phyloP scores from a whole-genome alignment of 2,888 invertebrate genomes.

The Drosophila mettleri region DNA sequence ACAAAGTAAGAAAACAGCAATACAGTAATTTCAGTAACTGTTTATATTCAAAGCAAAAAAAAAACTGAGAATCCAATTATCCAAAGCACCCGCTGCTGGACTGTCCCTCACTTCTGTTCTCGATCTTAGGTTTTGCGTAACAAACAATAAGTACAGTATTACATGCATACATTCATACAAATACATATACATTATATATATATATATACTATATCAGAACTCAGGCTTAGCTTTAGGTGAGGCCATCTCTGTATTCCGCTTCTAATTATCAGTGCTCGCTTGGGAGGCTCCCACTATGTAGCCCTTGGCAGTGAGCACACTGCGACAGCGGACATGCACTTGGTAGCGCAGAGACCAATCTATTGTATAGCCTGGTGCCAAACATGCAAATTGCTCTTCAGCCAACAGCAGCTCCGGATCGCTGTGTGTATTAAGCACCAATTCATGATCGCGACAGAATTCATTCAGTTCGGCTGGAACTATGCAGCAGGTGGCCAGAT shows the following conservation, averaged over 20 bases:
- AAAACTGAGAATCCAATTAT: constrained; percentile 54
- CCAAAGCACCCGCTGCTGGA: constrained; percentile 27
- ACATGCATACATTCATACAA: constrained; percentile 40
- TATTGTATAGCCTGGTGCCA: constrained; percentile 86
- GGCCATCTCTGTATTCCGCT: constrained; percentile 2
- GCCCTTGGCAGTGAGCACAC: constrained; percentile 95
- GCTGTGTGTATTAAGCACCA: constrained; percentile 97
- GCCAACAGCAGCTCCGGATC: constrained; percentile 90
- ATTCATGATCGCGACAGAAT: constrained; percentile 95
- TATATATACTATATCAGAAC: constrained; percentile 47
- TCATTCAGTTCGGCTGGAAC: constrained; percentile 95
- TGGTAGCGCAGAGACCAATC: constrained; percentile 95
- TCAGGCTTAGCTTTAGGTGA: constrained; percentile 51
- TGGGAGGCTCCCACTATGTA: constrained; percentile 88
- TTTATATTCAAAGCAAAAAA: constrained; percentile 58
- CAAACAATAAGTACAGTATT: constrained; percentile 74
- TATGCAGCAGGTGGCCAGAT: constrained; percentile 96
- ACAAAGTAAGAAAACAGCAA: constrained; percentile 8
- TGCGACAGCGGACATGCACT: constrained; percentile 95
- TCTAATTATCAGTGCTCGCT: constrained; percentile 39
- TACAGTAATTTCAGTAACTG: constrained; percentile 50
- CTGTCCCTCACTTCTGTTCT: constrained; percentile 30
- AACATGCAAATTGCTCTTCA: constrained; percentile 86
- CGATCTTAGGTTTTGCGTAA: constrained; percentile 63
- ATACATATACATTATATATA: constrained; percentile 30